Base-by-base conservation (phyloP, 2,888 invertebrate species). In the Athripsodes cinereus region DNA sequence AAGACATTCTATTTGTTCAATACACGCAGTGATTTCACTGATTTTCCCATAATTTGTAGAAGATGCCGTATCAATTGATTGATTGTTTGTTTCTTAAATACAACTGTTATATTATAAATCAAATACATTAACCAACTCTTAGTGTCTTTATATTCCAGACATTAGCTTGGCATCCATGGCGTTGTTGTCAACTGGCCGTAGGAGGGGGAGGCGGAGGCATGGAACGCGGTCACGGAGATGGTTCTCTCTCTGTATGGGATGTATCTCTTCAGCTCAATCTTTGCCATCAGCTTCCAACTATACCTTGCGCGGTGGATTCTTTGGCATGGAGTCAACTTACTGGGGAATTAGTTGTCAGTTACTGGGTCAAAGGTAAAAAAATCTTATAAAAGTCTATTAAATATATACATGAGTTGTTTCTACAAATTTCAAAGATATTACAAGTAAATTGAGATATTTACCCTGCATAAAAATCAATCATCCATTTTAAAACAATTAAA, bases 141-240 rank as follows among this genome's bases (percentile, higher is more conserved):
- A n/a, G n/a, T n/a, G n/a, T n/a, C n/a, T n/a, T n/a, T n/a, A n/a
- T n/a, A n/a, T 46, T 62, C 13, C 65, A 78, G 78, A 68, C 73
- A 0, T 58, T 77, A 48, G 64, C 69, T 0, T 79, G 78, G 78
- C 78, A 79, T 51, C 78, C 78, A 0, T 78, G 78, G 78, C 71
- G 74, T 1, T 74, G 74, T 8, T 74, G 76, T 0, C 66, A 77
- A 0, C 70, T 79, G 0, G 73, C 72, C 11, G 65, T 78, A 0
- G 78, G 76, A 0, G 68, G 70, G 0, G 72, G 72, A 10, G 72
- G 72, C 6, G 65, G 76, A 0, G 76, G 75, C 0, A 68, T 69
- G 0, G 66, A 69, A 1, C 52, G 65, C 0, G 62, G 66, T 8
- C 31, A 66, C 0, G 65, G 69, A 11, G 66, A 73, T 0, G 62